Percentiles rank a stretch among this genome's conserved stretches.
These are phyloP conservation scores for Hylaeus volcanicus DNA, from an alignment of 1,140 invertebrate genomes.

Conservation along the genomic window DNA sequence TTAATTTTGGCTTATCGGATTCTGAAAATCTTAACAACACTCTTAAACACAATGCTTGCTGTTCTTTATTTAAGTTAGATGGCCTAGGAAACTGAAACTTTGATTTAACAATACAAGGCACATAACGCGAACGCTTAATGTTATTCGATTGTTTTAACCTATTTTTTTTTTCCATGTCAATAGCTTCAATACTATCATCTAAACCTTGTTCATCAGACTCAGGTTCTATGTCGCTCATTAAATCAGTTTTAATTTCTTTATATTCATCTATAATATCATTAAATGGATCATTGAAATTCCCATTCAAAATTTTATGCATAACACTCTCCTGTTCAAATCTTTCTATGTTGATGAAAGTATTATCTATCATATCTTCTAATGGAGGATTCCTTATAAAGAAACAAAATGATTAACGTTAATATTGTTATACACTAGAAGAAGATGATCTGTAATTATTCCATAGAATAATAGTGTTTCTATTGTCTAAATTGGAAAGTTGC, in stretches of 20 bases:
- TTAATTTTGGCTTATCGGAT: slow-evolving; percentile 43
- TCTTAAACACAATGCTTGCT: slow-evolving; percentile 61
- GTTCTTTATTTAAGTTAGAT: slow-evolving; percentile 49
- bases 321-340: slow-evolving; percentile 63
- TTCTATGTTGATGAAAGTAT: slow-evolving; percentile 58
- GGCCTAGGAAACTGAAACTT: slow-evolving; percentile 48
- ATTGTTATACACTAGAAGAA: background rate
- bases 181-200: background rate
- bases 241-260: slow-evolving; percentile 23
- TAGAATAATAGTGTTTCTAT: no score
- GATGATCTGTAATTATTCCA: background rate
- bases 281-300: slow-evolving; percentile 61
- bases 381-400: slow-evolving; percentile 52
- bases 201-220: slow-evolving; percentile 27
- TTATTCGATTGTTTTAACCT: background rate
- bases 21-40: slow-evolving; percentile 56
- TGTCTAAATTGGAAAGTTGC: background rate
- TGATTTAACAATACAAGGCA: slow-evolving; percentile 63
- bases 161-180: background rate
- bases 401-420: background rate
- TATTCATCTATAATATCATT: slow-evolving; percentile 58
- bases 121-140: slow-evolving; percentile 25
- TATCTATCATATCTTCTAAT: slow-evolving; percentile 63
- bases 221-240: slow-evolving; percentile 6
- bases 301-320: slow-evolving; percentile 62